These are phyloP conservation scores for Nematolebias whitei DNA, from an alignment of 2,113 vertebrate species.

Conservation along the genomic window DNA sequence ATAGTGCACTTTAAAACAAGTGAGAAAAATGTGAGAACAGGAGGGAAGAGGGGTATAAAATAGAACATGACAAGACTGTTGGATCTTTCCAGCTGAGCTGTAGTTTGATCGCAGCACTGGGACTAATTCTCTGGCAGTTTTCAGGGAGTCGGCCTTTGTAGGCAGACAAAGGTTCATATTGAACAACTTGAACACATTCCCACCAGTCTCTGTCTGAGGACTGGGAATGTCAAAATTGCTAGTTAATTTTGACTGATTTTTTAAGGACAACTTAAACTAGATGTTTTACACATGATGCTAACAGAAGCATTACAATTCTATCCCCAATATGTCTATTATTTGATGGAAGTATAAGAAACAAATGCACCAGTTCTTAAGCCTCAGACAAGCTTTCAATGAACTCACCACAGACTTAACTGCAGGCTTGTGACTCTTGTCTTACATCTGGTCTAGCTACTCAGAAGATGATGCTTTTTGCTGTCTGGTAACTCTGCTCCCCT, in stretches of 20 bases:
- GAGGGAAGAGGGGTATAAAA: slow-evolving; percentile 50
- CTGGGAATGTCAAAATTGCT: slow-evolving; percentile 56
- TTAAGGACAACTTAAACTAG: slow-evolving; percentile 52
- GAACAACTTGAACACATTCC: slow-evolving; percentile 67
- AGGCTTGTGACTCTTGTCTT: slow-evolving; percentile 10
- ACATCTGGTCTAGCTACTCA: slow-evolving; percentile 8
- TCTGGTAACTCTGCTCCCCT: slow-evolving; percentile 17
- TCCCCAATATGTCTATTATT: background rate
- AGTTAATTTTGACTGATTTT: slow-evolving; percentile 59
- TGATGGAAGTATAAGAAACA: background rate
- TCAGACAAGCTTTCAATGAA: background rate
- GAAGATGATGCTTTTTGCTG: slow-evolving; percentile 24
- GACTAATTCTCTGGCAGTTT: slow-evolving; percentile 75
- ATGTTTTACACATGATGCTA: slow-evolving; percentile 38
- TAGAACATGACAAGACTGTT: slow-evolving; percentile 74
- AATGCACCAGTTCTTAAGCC: background rate
- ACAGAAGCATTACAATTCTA: slow-evolving; percentile 1
- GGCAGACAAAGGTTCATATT: slow-evolving; percentile 69
- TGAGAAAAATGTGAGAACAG: slow-evolving; percentile 26
- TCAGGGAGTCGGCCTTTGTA: slow-evolving; percentile 63
- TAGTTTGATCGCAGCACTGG: slow-evolving; percentile 69
- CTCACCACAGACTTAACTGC: slow-evolving; percentile 8
- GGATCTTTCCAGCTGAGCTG: slow-evolving; percentile 72
- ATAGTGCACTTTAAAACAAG: slow-evolving; percentile 57
- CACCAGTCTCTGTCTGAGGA: slow-evolving; percentile 49